Evolutionary conservation across 2,797 vertebrate species (phyloP).

Genomic region (Pipistrellus kuhlii): DNA sequence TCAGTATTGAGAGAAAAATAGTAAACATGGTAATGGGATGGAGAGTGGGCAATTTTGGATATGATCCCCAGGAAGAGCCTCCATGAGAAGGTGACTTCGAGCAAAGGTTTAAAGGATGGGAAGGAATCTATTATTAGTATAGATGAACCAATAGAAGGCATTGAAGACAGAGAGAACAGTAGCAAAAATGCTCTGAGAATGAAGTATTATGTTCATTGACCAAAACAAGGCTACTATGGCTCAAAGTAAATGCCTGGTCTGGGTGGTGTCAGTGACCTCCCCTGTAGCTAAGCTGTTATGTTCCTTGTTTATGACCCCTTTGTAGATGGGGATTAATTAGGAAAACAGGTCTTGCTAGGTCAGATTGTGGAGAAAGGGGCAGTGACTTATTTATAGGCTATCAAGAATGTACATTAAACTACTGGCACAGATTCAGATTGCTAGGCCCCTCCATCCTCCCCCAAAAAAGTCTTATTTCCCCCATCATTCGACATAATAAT

Average conservation of each 20-base stretch:
- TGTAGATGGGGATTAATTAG: too few relatives aligned
- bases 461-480: too few relatives aligned
- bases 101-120: neutral
- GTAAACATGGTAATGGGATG: neutral
- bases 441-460: too few relatives aligned
- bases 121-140: neutral
- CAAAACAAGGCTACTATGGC: neutral
- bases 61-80: neutral
- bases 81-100: neutral
- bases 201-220: rapidly evolving
- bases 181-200: neutral
- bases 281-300: too few relatives aligned
- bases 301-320: too few relatives aligned
- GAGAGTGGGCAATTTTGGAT: neutral
- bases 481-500: too few relatives aligned
- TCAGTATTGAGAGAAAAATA: neutral
- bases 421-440: too few relatives aligned
- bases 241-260: neutral
- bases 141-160: neutral
- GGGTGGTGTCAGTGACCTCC: too few relatives aligned
- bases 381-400: too few relatives aligned
- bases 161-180: neutral
- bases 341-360: too few relatives aligned
- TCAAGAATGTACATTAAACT: too few relatives aligned
- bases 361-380: too few relatives aligned